Evolutionary conservation across 2,797 vertebrate species (phyloP).

Genomic region (Danio choprae): DNA sequence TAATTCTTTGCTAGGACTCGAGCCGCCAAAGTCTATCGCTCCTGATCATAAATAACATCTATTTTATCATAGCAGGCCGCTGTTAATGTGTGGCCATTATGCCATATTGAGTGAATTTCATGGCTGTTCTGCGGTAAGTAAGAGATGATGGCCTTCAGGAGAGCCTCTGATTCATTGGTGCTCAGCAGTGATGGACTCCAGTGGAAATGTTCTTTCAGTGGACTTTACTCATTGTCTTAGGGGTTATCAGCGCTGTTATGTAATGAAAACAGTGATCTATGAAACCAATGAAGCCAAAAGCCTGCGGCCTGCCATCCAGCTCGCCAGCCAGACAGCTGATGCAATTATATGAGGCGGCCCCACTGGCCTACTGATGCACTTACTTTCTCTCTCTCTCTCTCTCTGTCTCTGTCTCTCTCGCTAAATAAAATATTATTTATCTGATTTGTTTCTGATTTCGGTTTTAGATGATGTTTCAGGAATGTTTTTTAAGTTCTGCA

Average conservation of each 20-base stretch:
- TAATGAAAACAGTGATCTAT: conserved; percentile 44
- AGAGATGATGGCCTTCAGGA: conserved; percentile 16
- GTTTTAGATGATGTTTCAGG: no score
- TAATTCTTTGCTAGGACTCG: neutral
- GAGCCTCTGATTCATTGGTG: conserved; percentile 14
- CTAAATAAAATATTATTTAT: no score
- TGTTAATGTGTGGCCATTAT: conserved; percentile 21
- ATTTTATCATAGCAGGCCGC: conserved; percentile 27
- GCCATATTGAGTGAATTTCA: neutral
- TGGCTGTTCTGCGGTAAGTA: conserved; percentile 1
- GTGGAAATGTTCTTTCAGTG: conserved; percentile 35
- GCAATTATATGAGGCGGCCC: conserved; percentile 39
- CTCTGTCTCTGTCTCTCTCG: neutral
- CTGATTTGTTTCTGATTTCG: no score
- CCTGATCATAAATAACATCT: conserved; percentile 17
- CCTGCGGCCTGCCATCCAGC: neutral
- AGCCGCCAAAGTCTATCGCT: neutral
- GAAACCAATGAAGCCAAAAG: conserved; percentile 31
- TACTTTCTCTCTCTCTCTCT: conserved; percentile 1
- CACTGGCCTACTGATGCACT: conserved; percentile 24
- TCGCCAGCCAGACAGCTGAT: conserved; percentile 17
- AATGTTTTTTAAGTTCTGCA: no score
- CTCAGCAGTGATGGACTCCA: conserved; percentile 30
- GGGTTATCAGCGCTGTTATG: conserved; percentile 42
- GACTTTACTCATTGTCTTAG: conserved; percentile 37